Evolutionary conservation across 2,888 invertebrate species (phyloP).

Genomic region (Scaeva pyrastri): DNA sequence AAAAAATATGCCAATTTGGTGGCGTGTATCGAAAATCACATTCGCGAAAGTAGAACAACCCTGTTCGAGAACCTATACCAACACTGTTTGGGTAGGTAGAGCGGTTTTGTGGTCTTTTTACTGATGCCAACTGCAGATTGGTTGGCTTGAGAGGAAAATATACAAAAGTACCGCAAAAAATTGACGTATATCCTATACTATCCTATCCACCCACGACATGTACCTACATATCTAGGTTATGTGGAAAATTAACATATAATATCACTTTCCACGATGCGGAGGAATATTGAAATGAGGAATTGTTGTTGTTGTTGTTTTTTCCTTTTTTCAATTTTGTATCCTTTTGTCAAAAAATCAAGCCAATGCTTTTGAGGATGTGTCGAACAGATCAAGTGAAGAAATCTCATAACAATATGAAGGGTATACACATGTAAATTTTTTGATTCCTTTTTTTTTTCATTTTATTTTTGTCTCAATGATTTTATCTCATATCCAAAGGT

Average conservation of each 20-base stretch:
- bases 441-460: not conserved
- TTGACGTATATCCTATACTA: conserved; percentile 5
- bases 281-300: conserved; percentile 18
- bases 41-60: conserved; percentile 59
- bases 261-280: conserved; percentile 1
- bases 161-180: not conserved
- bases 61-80: not conserved
- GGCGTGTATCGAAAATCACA: conserved; percentile 51
- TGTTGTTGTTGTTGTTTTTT: not conserved
- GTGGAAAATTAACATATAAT: conserved; percentile 42
- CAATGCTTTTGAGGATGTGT: conserved; percentile 8
- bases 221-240: not conserved
- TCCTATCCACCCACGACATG: not conserved
- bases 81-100: conserved; percentile 42
- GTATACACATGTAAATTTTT: conserved; percentile 2
- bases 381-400: conserved; percentile 17
- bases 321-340: not conserved
- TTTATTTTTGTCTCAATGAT: not conserved
- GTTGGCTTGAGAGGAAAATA: not conserved
- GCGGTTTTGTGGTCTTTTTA: conserved; percentile 62
- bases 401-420: not conserved
- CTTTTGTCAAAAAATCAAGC: conserved; percentile 10
- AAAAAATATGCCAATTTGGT: conserved; percentile 3
- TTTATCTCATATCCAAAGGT: not conserved
- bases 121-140: conserved; percentile 20